These are phyloP conservation scores for Bacillus rossius DNA, from an alignment of 1,140 invertebrate genomes.

Conservation along the genomic window DNA sequence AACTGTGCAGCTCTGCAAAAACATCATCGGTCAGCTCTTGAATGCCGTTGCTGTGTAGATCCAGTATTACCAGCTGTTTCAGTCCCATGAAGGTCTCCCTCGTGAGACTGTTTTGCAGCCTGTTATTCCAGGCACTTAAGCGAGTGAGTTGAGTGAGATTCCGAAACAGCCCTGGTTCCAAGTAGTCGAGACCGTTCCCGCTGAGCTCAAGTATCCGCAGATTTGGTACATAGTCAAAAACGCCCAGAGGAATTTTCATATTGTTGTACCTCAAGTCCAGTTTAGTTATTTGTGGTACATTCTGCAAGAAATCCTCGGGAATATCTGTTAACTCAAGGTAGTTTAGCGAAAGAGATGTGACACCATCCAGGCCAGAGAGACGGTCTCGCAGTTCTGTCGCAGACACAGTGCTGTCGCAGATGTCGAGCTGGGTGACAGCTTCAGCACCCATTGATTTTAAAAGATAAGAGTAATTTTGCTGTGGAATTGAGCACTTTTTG, in stretches of 20 bases:
- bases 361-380: constrained; percentile 44
- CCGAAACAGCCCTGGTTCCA: constrained; percentile 52
- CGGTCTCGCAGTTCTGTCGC: too few species aligned
- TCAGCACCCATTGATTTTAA: too few species aligned
- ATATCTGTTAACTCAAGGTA: constrained; percentile 47
- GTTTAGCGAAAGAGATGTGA: constrained; percentile 43
- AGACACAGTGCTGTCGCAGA: too few species aligned
- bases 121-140: constrained; percentile 57
- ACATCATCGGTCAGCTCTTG: constrained; percentile 45
- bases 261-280: constrained; percentile 54
- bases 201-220: constrained; percentile 55
- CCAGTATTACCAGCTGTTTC: constrained; percentile 46
- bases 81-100: constrained; percentile 50
- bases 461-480: too few species aligned
- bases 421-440: too few species aligned
- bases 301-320: constrained; percentile 50
- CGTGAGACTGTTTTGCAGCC: constrained; percentile 46
- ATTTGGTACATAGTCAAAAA: constrained; percentile 45
- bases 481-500: too few species aligned
- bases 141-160: constrained; percentile 49
- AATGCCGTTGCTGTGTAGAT: constrained; percentile 51
- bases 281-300: constrained; percentile 49
- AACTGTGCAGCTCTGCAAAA: constrained; percentile 44
- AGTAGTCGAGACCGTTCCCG: constrained; percentile 49
- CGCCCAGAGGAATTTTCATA: constrained; percentile 47